Evolutionary conservation across 2,113 vertebrate genomes (phyloP).

Genomic region (Cyrtonyx montezumae): DNA sequence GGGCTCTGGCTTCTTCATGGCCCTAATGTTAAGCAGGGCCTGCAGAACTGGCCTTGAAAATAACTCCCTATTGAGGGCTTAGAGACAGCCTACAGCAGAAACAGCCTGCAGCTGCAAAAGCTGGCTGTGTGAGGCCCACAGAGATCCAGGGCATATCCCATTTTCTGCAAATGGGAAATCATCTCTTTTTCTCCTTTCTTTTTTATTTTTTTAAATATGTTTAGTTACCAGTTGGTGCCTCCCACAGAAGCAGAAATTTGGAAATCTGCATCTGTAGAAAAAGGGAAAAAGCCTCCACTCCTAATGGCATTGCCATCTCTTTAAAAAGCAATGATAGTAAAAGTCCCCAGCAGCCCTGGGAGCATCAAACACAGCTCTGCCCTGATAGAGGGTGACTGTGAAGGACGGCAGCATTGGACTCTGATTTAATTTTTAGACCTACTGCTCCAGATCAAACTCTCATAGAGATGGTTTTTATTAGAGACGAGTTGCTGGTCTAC

Average conservation of each 20-base stretch:
- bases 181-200: not conserved
- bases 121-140: not conserved
- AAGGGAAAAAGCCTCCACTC: not conserved
- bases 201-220: not conserved
- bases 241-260: not conserved
- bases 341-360: not conserved
- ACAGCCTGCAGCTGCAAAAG: not conserved
- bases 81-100: not conserved
- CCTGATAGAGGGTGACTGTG: not conserved
- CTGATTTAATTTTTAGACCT: slow-evolving; percentile 57
- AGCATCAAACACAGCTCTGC: not conserved
- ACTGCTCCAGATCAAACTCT: slow-evolving; percentile 55
- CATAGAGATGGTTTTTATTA: slow-evolving; percentile 40
- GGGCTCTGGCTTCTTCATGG: not conserved
- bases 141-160: not conserved
- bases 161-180: slow-evolving; percentile 11
- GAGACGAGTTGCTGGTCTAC: slow-evolving; percentile 34
- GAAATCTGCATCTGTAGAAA: not conserved
- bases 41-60: not conserved
- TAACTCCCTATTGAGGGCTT: not conserved
- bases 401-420: not conserved
- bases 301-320: not conserved
- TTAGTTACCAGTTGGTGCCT: slow-evolving; percentile 2
- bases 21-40: not conserved
- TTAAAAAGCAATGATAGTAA: slow-evolving; percentile 32